phyloP scores from a whole-genome alignment of 2,888 invertebrate species.

The Auanema freiburgensis region DNA sequence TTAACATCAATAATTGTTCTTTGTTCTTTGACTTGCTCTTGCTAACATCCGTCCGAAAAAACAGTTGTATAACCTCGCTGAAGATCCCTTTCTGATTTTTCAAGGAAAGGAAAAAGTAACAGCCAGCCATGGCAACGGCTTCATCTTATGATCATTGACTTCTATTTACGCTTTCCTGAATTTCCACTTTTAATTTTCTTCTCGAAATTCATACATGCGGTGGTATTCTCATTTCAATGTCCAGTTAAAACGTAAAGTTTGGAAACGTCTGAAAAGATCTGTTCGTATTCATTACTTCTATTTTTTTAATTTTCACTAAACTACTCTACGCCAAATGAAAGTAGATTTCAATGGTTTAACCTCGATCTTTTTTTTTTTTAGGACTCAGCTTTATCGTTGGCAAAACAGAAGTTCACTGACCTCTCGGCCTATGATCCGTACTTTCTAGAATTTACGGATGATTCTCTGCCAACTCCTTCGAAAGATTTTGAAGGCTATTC shows the following conservation, averaged over 20 bases:
- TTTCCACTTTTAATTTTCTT: no score
- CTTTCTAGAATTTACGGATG: constrained; percentile 28
- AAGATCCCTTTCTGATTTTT: neutral
- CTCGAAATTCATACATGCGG: no score
- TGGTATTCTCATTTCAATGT: no score
- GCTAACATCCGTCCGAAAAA: constrained; percentile 11
- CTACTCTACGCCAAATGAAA: no score
- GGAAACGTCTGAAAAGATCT: constrained; percentile 3
- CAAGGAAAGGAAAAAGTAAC: neutral
- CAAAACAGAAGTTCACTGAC: constrained; percentile 23
- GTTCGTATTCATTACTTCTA: neutral
- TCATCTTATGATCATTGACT: neutral
- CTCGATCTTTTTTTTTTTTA: no score
- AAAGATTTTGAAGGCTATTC: neutral
- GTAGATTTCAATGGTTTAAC: no score
- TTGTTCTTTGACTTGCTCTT: constrained; percentile 4
- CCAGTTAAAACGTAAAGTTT: no score
- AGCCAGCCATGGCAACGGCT: neutral
- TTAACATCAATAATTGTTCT: no score
- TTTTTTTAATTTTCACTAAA: neutral
- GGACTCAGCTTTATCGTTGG: constrained; percentile 14
- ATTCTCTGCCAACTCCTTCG: constrained; percentile 3
- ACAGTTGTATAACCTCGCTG: neutral
- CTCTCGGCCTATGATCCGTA: constrained; percentile 33
- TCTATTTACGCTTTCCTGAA: no score